Evolutionary conservation across 1,140 invertebrate species (phyloP).

Genomic region (Dinoponera quadriceps): DNA sequence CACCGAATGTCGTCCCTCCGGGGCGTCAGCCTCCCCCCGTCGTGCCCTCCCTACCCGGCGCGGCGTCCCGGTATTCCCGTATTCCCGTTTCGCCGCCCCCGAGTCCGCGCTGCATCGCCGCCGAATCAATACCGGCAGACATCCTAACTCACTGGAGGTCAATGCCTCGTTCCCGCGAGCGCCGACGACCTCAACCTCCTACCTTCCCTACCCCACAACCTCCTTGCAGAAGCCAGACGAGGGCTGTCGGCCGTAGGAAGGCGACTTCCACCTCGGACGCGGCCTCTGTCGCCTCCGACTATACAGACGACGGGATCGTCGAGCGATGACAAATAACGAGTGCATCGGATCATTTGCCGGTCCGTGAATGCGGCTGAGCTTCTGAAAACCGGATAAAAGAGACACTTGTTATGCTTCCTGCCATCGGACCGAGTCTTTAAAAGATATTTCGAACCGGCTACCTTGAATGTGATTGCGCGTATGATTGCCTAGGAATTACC

Average conservation of each 20-base stretch:
- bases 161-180: slow-evolving; percentile 81
- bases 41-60: slow-evolving; percentile 56
- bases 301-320: slow-evolving; percentile 35
- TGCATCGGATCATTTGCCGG: slow-evolving; percentile 2
- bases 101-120: slow-evolving; percentile 72
- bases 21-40: slow-evolving; percentile 65
- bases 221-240: slow-evolving; percentile 78
- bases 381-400: slow-evolving; percentile 14
- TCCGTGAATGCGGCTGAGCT: neutral
- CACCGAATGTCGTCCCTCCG: slow-evolving; percentile 65
- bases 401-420: neutral
- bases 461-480: neutral
- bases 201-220: slow-evolving; percentile 74
- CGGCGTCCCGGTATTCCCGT: slow-evolving; percentile 73
- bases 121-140: slow-evolving; percentile 84
- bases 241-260: slow-evolving; percentile 51
- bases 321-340: slow-evolving; percentile 30
- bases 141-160: slow-evolving; percentile 82
- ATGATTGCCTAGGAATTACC: no score
- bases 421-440: neutral
- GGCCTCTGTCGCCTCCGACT: slow-evolving; percentile 8
- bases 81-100: slow-evolving; percentile 75
- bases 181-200: slow-evolving; percentile 82
- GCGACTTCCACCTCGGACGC: slow-evolving; percentile 50
- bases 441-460: neutral